Percentiles rank a stretch among this genome's conserved stretches.
Evolutionary conservation across 2,797 vertebrate species (phyloP).

Genomic region (Dryobates pubescens): DNA sequence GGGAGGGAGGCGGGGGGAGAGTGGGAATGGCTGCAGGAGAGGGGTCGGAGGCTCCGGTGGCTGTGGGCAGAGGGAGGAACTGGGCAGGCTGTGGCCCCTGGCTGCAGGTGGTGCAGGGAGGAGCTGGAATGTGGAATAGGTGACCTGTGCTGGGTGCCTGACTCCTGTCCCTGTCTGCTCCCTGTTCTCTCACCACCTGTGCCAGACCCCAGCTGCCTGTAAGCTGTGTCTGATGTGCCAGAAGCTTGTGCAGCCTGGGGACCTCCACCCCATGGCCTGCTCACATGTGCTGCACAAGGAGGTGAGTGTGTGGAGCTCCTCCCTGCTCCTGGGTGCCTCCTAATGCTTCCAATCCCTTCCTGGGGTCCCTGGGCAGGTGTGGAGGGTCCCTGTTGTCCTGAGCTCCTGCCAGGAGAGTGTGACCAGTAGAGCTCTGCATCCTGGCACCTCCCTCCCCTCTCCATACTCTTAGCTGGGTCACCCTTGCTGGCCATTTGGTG

Average conservation of each 20-base stretch:
- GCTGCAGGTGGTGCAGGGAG: background rate
- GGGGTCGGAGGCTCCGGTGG: rapidly evolving
- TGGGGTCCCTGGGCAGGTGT: rapidly evolving
- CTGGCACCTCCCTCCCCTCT: background rate
- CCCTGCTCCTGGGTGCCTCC: background rate
- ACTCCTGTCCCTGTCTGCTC: background rate
- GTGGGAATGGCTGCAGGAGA: rapidly evolving
- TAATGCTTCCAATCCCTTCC: rapidly evolving
- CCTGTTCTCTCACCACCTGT: background rate
- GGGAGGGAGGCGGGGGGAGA: background rate
- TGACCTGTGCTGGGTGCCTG: background rate
- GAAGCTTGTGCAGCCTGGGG: conserved; percentile 84
- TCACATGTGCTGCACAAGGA: conserved; percentile 88
- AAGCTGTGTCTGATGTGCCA: conserved; percentile 94
- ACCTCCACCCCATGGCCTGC: conserved; percentile 88
- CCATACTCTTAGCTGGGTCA: background rate
- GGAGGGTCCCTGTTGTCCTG: background rate
- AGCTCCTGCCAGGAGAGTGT: background rate
- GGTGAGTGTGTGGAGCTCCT: conserved; percentile 69
- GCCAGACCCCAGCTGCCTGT: conserved; percentile 74
- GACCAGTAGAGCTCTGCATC: background rate
- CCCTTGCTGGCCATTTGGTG: background rate
- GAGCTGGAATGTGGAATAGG: rapidly evolving
- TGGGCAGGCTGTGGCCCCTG: rapidly evolving
- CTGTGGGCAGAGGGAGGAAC: background rate